These are phyloP conservation scores for Phthorimaea operculella DNA, from an alignment of 1,140 invertebrate species.

Conservation along the genomic window DNA sequence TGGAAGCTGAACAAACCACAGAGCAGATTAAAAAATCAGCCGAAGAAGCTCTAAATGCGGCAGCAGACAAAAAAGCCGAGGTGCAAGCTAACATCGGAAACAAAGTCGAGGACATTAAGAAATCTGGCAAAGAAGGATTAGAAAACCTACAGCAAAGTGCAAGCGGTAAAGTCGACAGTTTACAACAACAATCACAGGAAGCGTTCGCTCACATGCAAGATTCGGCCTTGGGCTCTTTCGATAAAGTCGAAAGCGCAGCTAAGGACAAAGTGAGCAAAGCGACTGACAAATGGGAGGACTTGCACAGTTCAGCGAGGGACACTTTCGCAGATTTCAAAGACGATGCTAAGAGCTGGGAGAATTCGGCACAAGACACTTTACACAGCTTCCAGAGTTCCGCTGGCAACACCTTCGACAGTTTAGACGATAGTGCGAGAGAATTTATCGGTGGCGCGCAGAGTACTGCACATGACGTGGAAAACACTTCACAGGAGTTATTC, in stretches of 20 bases:
- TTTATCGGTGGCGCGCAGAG: slow-evolving; percentile 32
- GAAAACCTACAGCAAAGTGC: slow-evolving; percentile 28
- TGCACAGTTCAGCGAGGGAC: slow-evolving; percentile 51
- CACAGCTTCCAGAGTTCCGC: slow-evolving; percentile 60
- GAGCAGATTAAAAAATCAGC: slow-evolving; percentile 54
- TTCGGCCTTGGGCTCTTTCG: slow-evolving; percentile 55
- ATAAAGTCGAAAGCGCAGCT: slow-evolving; percentile 52
- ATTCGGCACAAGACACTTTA: slow-evolving; percentile 51
- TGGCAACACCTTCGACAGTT: slow-evolving; percentile 57
- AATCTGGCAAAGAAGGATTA: slow-evolving; percentile 30
- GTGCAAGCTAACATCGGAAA: slow-evolving; percentile 26
- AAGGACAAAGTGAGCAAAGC: slow-evolving; percentile 48
- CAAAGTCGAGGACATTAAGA: slow-evolving; percentile 33
- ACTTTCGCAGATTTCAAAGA: slow-evolving; percentile 51
- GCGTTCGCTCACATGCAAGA: slow-evolving; percentile 50
- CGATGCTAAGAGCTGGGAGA: slow-evolving; percentile 45
- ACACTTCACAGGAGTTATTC: slow-evolving; percentile 40
- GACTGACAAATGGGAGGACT: slow-evolving; percentile 46
- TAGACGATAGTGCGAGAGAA: slow-evolving; percentile 51
- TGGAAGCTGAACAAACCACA: slow-evolving; percentile 49
- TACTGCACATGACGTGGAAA: slow-evolving; percentile 26
- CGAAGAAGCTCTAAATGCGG: slow-evolving; percentile 46
- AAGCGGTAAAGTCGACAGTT: slow-evolving; percentile 31
- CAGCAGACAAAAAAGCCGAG: slow-evolving; percentile 39
- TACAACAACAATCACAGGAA: slow-evolving; percentile 40